A percentile compares a stretch with the other conserved stretches of the same genome.
Conservation (phyloP, 2,113 vertebrate species). For the Tychaedon coryphoeus region DNA sequence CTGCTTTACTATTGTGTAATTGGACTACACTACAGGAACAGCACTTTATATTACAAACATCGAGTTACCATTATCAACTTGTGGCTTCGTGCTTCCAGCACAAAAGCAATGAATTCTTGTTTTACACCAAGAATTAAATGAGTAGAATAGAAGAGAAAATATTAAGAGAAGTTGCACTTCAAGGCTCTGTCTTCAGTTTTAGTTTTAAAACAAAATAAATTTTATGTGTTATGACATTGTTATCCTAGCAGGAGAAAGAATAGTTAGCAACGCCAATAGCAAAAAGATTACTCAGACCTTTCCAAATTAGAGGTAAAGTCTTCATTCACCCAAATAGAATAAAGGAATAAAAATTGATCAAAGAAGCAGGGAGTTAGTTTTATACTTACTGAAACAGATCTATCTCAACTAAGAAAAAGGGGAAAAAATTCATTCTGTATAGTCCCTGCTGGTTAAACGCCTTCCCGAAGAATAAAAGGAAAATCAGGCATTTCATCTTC, state of each 20-base stretch:
- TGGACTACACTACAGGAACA: constrained; percentile 72
- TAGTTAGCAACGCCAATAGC: not conserved
- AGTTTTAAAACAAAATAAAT: not conserved
- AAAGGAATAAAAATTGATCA: not conserved
- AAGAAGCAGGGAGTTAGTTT: not conserved
- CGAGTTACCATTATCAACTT: constrained; percentile 60
- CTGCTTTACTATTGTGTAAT: constrained; percentile 77
- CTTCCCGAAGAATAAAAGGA: not conserved
- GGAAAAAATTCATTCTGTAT: not conserved
- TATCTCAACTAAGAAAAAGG: not conserved
- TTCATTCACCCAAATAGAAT: not conserved
- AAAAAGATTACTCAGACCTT: not conserved
- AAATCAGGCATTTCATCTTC: not conserved
- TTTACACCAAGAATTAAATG: constrained; percentile 36
- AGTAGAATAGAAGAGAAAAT: not conserved
- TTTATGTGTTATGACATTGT: not conserved
- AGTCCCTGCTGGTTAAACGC: not conserved
- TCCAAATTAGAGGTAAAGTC: not conserved
- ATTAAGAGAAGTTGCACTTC: not conserved
- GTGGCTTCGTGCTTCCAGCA: constrained; percentile 7
- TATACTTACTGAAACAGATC: not conserved
- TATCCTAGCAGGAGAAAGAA: not conserved
- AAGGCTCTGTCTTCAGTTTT: not conserved
- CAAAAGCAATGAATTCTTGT: constrained; percentile 32
- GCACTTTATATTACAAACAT: constrained; percentile 59